These are phyloP conservation scores for Himalopsyche japonica DNA, from an alignment of 2,888 invertebrate genomes.

Conservation along the genomic window DNA sequence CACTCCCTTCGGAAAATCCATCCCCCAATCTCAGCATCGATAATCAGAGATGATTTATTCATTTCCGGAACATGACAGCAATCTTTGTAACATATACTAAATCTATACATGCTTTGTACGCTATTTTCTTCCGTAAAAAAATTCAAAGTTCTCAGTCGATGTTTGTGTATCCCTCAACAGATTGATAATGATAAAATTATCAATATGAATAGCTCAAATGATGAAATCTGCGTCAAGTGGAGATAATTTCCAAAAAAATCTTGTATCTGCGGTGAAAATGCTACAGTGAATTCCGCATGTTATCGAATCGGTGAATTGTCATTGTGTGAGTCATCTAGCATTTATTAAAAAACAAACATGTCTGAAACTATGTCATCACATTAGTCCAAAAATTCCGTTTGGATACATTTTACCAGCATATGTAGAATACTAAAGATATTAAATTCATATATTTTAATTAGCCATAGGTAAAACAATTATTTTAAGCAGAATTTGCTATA, in stretches of 20 bases:
- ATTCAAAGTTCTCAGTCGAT: neutral
- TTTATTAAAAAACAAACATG: neutral
- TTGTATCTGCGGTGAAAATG: no score
- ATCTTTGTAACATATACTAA: conserved; percentile 15
- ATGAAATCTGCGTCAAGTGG: neutral
- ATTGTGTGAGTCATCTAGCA: no score
- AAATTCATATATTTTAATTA: conserved; percentile 1
- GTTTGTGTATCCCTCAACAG: neutral
- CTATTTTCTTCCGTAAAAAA: conserved; percentile 24
- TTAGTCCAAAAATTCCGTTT: neutral
- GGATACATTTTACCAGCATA: neutral
- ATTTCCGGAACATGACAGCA: conserved; percentile 19
- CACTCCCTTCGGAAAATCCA: neutral
- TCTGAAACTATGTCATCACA: neutral
- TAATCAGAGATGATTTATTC: conserved; percentile 28
- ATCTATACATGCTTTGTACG: conserved; percentile 17
- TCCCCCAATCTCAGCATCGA: neutral
- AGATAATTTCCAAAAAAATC: neutral
- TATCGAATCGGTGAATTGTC: neutral
- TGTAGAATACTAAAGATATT: neutral
- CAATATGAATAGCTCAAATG: neutral
- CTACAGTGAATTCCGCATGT: neutral
- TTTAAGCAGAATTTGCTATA: conserved; percentile 15
- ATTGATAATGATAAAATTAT: neutral
- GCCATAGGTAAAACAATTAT: conserved; percentile 6